Percentiles rank a stretch among this genome's conserved stretches.
Conservation (phyloP, 2,113 vertebrate genomes). For the Petrocephalus microphthalmus region DNA sequence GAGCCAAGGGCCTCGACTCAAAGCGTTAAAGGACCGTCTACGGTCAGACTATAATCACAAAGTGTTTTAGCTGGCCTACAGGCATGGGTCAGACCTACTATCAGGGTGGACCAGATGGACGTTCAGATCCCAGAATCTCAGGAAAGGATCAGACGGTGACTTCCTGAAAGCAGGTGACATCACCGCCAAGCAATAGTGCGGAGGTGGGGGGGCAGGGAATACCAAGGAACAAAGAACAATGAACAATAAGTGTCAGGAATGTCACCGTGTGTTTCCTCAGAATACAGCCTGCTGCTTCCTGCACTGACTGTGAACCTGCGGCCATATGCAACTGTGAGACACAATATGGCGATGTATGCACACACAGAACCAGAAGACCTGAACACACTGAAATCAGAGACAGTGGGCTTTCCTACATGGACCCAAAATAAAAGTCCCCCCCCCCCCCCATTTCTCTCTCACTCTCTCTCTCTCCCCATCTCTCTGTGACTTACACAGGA, state of each 20-base stretch:
- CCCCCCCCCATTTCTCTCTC: too few species aligned
- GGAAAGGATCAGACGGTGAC: not conserved
- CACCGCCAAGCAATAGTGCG: not conserved
- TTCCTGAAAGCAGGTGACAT: not conserved
- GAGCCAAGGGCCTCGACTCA: not conserved
- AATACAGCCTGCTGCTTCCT: slow-evolving; percentile 25
- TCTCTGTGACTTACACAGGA: not conserved
- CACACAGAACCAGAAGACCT: not conserved
- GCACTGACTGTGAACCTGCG: not conserved
- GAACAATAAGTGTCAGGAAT: slow-evolving; percentile 39
- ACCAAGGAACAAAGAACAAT: not conserved
- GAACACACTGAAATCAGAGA: not conserved
- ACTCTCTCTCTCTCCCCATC: not conserved
- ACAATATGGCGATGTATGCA: not conserved
- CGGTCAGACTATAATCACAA: not conserved
- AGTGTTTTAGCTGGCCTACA: not conserved
- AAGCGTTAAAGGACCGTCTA: not conserved
- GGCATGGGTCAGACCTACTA: not conserved
- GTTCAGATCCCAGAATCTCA: not conserved
- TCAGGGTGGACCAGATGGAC: not conserved
- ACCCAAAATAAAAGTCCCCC: not conserved
- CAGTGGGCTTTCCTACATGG: not conserved
- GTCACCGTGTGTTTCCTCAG: slow-evolving; percentile 32
- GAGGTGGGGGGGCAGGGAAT: not conserved
- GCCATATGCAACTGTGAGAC: not conserved